These are phyloP conservation scores for Anarrhichthys ocellatus DNA, from an alignment of 2,113 vertebrate species.

Conservation along the genomic window DNA sequence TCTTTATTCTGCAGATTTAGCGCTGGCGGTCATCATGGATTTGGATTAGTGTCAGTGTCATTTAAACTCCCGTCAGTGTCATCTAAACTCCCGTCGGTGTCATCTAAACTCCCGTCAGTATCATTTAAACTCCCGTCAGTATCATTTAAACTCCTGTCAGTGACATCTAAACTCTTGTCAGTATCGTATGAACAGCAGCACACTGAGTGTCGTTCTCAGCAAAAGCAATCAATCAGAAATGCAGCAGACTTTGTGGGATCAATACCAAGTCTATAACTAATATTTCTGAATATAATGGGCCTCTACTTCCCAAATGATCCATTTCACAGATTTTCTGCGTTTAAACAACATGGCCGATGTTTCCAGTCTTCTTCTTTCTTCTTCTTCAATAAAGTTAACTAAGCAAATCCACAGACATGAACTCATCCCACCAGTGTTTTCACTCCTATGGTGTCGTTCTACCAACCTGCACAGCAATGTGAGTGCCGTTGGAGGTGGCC, in stretches of 20 bases:
- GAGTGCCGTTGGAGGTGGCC: constrained; percentile 98
- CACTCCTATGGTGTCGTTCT: neutral
- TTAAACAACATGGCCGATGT: neutral
- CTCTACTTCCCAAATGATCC: neutral
- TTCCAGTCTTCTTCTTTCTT: neutral
- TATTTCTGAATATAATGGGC: neutral
- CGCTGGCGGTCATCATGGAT: neutral
- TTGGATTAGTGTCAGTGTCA: constrained; percentile 2
- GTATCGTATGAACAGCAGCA: neutral
- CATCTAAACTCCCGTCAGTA: too few relatives aligned
- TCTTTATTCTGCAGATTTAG: neutral
- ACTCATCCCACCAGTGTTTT: neutral
- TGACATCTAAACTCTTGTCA: too few relatives aligned
- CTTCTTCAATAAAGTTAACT: neutral
- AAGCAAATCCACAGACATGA: neutral
- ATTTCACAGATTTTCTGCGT: neutral
- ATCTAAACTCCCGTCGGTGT: too few relatives aligned
- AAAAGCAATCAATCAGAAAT: neutral
- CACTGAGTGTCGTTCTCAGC: neutral
- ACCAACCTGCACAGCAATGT: constrained; percentile 97
- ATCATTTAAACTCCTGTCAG: too few relatives aligned
- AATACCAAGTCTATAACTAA: neutral
- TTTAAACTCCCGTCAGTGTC: too few relatives aligned
- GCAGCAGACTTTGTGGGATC: neutral
- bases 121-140: too few relatives aligned